These are phyloP conservation scores for Pyrocephalus nanus DNA, from an alignment of 2,797 vertebrate genomes.

Conservation along the genomic window DNA sequence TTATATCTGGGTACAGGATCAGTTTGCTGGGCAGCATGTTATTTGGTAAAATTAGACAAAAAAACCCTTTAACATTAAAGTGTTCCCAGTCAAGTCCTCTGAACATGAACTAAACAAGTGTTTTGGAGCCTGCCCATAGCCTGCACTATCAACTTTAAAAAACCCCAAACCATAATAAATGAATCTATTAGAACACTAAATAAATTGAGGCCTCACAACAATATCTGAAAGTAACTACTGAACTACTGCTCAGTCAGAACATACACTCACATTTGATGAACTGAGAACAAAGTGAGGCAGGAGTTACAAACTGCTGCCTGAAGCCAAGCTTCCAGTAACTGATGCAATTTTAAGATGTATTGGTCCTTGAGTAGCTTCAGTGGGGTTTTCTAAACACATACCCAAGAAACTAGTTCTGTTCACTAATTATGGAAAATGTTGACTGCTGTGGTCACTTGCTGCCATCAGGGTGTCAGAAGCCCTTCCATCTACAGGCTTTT, in stretches of 20 bases:
- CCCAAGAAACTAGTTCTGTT: neutral
- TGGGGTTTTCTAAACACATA: neutral
- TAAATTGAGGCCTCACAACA: neutral
- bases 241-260: neutral
- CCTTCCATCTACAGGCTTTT: neutral
- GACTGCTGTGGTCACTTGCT: neutral
- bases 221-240: neutral
- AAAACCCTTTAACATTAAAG: neutral
- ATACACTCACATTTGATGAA: neutral
- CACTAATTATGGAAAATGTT: neutral
- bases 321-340: neutral
- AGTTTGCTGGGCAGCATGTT: neutral
- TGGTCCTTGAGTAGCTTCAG: neutral
- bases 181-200: neutral
- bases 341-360: neutral
- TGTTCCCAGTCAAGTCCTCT: neutral
- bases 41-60: neutral
- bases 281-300: rapidly evolving
- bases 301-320: neutral
- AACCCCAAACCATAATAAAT: neutral
- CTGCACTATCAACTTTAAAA: neutral
- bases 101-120: neutral
- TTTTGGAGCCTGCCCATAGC: neutral
- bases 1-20: neutral
- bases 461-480: neutral